These are phyloP conservation scores for Hyla sarda DNA, from an alignment of 2,113 vertebrate genomes.

Conservation along the genomic window DNA sequence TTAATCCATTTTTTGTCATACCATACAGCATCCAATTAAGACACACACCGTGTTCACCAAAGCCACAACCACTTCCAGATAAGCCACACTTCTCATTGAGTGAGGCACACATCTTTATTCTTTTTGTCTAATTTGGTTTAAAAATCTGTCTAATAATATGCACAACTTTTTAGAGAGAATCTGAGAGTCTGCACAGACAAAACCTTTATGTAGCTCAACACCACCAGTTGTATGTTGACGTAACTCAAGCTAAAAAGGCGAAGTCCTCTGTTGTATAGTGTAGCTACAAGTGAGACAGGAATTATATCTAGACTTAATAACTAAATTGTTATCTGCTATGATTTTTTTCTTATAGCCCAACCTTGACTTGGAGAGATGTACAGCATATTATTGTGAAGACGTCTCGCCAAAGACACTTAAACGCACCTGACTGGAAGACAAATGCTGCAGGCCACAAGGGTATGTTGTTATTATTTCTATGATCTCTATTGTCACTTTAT, in stretches of 20 bases:
- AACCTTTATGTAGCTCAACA: no score
- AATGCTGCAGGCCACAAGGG: conserved; percentile 98
- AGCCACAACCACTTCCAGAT: no score
- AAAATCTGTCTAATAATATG: no score
- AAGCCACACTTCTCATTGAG: no score
- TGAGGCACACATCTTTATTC: no score
- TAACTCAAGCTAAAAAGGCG: not conserved
- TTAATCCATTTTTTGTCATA: no score
- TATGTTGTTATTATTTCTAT: conserved; percentile 63
- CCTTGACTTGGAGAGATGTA: conserved; percentile 95
- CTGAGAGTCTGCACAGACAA: not conserved
- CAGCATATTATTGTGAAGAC: conserved; percentile 99
- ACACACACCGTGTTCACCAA: no score
- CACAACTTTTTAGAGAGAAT: no score
- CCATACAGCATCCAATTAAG: no score
- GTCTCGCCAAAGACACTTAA: conserved; percentile 94
- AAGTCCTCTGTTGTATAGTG: not conserved
- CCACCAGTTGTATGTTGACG: no score
- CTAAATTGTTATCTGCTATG: not conserved
- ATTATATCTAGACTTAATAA: not conserved
- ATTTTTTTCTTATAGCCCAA: conserved; percentile 76
- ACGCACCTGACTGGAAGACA: conserved; percentile 98
- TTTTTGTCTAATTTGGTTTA: no score
- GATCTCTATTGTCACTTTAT: not conserved
- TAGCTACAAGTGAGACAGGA: not conserved